A percentile compares a stretch with the other conserved stretches of the same genome.
phyloP scores from a whole-genome alignment of 2,888 invertebrate species.

The Meiosimyza platycephala region DNA sequence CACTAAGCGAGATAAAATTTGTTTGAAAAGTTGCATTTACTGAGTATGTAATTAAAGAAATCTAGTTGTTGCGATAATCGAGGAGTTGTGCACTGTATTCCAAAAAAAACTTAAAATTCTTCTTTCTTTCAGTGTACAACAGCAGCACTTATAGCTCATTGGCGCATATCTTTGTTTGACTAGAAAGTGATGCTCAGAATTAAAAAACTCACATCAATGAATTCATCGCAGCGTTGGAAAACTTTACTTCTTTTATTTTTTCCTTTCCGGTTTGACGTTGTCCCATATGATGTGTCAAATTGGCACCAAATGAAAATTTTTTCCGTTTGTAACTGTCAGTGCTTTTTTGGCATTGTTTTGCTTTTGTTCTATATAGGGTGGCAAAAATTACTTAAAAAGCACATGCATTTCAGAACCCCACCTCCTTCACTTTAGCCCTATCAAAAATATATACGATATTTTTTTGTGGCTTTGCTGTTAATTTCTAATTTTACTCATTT shows the following conservation, averaged over 20 bases:
- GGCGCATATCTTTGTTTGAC: constrained; percentile 23
- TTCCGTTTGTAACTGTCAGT: constrained; percentile 16
- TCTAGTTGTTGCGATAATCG: too few species aligned
- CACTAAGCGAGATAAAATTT: too few species aligned
- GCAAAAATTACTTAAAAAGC: background rate
- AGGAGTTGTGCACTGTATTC: too few species aligned
- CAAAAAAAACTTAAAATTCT: too few species aligned
- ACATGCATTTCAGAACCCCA: background rate
- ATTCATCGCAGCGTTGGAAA: background rate
- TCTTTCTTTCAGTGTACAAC: too few species aligned
- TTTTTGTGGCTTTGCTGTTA: constrained; percentile 5
- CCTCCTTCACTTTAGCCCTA: background rate
- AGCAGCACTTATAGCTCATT: too few species aligned
- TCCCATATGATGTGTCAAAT: constrained; percentile 48
- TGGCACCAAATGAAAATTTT: constrained; percentile 40
- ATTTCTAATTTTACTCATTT: constrained; percentile 54
- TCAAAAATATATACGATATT: background rate
- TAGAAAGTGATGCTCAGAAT: constrained; percentile 4
- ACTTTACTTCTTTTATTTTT: background rate
- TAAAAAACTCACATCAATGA: constrained; percentile 23
- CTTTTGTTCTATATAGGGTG: background rate
- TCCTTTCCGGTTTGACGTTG: constrained; percentile 25
- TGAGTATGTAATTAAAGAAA: too few species aligned
- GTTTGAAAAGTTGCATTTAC: too few species aligned
- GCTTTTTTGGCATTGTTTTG: constrained; percentile 20